Evolutionary conservation across 2,113 vertebrate genomes (phyloP).

Genomic region (Zeus faber): DNA sequence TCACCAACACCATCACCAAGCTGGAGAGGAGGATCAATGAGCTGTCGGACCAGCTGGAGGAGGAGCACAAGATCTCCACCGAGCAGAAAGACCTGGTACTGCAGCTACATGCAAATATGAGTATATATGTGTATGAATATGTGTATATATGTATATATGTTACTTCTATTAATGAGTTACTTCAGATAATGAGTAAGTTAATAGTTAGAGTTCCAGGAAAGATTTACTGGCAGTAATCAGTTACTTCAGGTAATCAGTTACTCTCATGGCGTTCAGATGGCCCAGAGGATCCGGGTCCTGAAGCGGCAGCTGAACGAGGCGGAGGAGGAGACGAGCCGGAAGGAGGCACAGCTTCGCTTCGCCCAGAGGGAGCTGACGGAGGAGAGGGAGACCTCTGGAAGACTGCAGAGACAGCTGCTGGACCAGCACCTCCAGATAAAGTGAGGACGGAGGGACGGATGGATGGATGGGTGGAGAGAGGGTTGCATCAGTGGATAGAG

Average conservation of each 20-base stretch:
- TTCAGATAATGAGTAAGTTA: not conserved
- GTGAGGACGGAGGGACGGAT: too few species aligned
- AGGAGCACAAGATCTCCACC: slow-evolving; percentile 65
- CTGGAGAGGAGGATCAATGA: slow-evolving; percentile 76
- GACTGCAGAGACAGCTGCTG: slow-evolving; percentile 69
- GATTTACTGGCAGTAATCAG: not conserved
- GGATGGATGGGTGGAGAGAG: too few species aligned
- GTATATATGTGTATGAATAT: not conserved
- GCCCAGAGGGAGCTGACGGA: slow-evolving; percentile 74
- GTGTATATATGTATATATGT: not conserved
- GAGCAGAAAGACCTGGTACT: slow-evolving; percentile 77
- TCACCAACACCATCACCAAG: slow-evolving; percentile 69
- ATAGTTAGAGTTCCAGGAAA: too few species aligned
- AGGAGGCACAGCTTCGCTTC: slow-evolving; percentile 65
- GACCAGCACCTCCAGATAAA: slow-evolving; percentile 70
- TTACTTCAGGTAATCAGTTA: not conserved
- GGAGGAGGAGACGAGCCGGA: slow-evolving; percentile 73
- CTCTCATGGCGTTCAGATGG: slow-evolving; percentile 59
- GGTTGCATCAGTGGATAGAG: too few species aligned
- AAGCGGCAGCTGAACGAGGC: slow-evolving; percentile 79
- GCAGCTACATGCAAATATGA: not conserved
- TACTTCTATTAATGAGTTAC: not conserved
- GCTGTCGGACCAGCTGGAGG: slow-evolving; percentile 74
- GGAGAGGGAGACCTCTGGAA: slow-evolving; percentile 69
- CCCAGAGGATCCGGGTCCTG: slow-evolving; percentile 72